Evolutionary conservation across 1,140 invertebrate genomes (phyloP).

Genomic region (Papilio dardanus): DNA sequence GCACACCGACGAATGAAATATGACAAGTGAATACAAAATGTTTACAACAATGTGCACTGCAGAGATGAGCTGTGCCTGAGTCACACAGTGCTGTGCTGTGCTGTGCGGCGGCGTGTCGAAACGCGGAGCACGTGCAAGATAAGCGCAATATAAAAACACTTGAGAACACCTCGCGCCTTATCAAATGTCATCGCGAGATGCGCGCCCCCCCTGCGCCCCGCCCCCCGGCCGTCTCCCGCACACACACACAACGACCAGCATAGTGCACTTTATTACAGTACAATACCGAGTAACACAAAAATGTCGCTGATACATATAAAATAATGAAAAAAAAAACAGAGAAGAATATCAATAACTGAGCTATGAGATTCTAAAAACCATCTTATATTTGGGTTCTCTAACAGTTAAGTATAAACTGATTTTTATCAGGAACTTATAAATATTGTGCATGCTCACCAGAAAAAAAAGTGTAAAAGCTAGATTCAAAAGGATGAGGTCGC

Average conservation of each 20-base stretch:
- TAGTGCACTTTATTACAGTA: background rate
- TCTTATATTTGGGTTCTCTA: too few relatives aligned
- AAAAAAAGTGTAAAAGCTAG: background rate
- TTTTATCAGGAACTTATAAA: background rate
- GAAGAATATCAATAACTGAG: too few relatives aligned
- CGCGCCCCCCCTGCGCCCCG: background rate
- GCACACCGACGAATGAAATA: background rate
- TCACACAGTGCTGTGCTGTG: background rate
- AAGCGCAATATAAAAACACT: constrained; percentile 22
- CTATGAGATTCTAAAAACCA: too few relatives aligned
- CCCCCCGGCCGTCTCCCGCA: background rate
- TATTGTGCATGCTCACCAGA: background rate
- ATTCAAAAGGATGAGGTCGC: background rate
- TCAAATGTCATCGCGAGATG: constrained; percentile 10
- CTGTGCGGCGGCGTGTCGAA: background rate
- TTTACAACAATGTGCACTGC: background rate
- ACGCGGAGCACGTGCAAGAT: constrained; percentile 19
- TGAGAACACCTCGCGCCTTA: constrained; percentile 11
- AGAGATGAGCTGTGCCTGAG: background rate
- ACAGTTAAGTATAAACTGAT: background rate
- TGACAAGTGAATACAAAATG: background rate
- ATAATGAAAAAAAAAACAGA: too few relatives aligned
- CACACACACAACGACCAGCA: background rate
- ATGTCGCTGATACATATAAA: too few relatives aligned
- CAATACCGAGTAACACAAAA: background rate